These are phyloP conservation scores for Leptogaster cylindrica DNA, from an alignment of 2,888 invertebrate genomes.

Conservation along the genomic window DNA sequence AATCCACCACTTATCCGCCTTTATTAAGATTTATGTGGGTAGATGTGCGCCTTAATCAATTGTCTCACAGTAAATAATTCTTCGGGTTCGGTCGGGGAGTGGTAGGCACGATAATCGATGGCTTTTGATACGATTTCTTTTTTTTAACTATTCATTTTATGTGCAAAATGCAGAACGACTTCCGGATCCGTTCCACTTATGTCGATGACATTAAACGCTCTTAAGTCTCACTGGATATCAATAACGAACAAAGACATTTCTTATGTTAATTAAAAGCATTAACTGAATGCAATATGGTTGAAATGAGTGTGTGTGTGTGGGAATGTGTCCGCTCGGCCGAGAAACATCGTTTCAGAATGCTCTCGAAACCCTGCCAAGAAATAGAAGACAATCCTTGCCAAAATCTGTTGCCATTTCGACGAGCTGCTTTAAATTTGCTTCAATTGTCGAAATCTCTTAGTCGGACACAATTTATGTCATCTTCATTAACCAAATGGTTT, in stretches of 20 bases:
- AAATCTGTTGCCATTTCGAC: neutral
- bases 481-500: slow-evolving; percentile 19
- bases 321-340: neutral
- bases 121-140: neutral
- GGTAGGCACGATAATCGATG: neutral
- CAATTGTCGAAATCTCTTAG: neutral
- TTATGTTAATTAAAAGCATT: slow-evolving; percentile 17
- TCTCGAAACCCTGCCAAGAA: slow-evolving; percentile 13
- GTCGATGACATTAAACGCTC: neutral
- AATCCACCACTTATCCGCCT: slow-evolving; percentile 27
- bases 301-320: too few species aligned
- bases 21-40: slow-evolving; percentile 38
- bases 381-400: neutral
- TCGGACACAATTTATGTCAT: neutral
- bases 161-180: neutral
- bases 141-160: neutral
- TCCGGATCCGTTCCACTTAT: neutral
- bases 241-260: neutral
- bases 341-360: neutral
- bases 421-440: slow-evolving; percentile 3
- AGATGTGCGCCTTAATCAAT: slow-evolving; percentile 24
- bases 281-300: neutral
- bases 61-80: slow-evolving; percentile 3
- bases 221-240: neutral
- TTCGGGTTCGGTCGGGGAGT: neutral